Evolutionary conservation across 2,113 vertebrate species (phyloP).

Genomic region (Indicator indicator): DNA sequence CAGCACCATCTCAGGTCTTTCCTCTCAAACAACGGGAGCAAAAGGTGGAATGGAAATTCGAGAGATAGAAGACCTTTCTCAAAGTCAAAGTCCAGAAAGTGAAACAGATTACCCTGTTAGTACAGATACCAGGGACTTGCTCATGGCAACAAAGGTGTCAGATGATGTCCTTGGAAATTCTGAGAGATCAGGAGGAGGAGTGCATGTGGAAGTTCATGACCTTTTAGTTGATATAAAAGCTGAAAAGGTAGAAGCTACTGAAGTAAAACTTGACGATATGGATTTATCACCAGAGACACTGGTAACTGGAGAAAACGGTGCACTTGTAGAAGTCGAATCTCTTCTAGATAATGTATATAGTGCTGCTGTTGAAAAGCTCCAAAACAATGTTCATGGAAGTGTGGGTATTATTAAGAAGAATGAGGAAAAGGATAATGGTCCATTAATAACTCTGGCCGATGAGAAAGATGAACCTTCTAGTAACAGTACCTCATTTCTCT

Average conservation of each 20-base stretch:
- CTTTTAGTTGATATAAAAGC: slow-evolving; percentile 96
- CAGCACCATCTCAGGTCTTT: slow-evolving; percentile 97
- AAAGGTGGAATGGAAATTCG: slow-evolving; percentile 94
- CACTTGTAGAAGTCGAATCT: slow-evolving; percentile 90
- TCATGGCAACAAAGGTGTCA: slow-evolving; percentile 87
- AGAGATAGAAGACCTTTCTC: slow-evolving; percentile 93
- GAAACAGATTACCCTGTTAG: slow-evolving; percentile 93
- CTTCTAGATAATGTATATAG: slow-evolving; percentile 95
- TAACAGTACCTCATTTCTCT: slow-evolving; percentile 85
- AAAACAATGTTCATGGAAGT: slow-evolving; percentile 84
- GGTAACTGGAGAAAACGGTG: slow-evolving; percentile 86
- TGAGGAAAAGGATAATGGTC: slow-evolving; percentile 91
- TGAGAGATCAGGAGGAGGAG: slow-evolving; percentile 79
- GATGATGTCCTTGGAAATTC: slow-evolving; percentile 80
- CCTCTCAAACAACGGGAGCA: slow-evolving; percentile 87
- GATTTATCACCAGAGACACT: slow-evolving; percentile 94
- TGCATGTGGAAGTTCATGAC: slow-evolving; percentile 95
- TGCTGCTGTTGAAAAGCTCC: slow-evolving; percentile 96
- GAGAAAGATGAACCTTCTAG: slow-evolving; percentile 93
- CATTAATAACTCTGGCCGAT: slow-evolving; percentile 94
- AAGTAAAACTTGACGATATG: slow-evolving; percentile 97
- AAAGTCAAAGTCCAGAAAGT: slow-evolving; percentile 96
- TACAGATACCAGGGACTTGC: slow-evolving; percentile 86
- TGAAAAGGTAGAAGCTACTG: slow-evolving; percentile 98
- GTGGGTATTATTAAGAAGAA: slow-evolving; percentile 86